Evolutionary conservation across 2,888 invertebrate species (phyloP).

Genomic region (Thymelicus acteon): DNA sequence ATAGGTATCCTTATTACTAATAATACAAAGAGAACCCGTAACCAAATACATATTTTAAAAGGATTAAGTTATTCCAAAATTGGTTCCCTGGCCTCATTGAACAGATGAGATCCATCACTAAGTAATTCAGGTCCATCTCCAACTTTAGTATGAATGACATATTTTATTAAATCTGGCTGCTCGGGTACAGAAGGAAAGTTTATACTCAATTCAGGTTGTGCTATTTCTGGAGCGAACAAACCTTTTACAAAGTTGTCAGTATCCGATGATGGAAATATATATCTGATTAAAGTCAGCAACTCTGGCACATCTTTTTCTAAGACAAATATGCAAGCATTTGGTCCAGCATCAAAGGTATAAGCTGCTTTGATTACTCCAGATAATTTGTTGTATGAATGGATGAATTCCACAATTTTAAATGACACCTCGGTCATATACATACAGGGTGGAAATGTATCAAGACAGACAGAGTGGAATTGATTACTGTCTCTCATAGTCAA

Average conservation of each 20-base stretch:
- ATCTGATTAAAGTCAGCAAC: constrained; percentile 87
- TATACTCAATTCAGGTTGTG: constrained; percentile 52
- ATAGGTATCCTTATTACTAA: no score
- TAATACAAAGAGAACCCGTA: no score
- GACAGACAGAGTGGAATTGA: constrained; percentile 96
- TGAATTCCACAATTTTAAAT: constrained; percentile 89
- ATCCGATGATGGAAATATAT: constrained; percentile 88
- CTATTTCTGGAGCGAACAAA: constrained; percentile 46
- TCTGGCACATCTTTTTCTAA: constrained; percentile 89
- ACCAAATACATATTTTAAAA: background rate
- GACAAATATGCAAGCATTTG: constrained; percentile 96
- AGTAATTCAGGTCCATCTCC: constrained; percentile 90
- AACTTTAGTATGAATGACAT: constrained; percentile 92
- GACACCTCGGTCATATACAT: constrained; percentile 96
- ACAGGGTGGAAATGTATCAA: constrained; percentile 97
- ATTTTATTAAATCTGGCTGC: constrained; percentile 87
- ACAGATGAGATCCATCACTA: constrained; percentile 63
- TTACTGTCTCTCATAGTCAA: constrained; percentile 99
- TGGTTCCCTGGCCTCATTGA: constrained; percentile 62
- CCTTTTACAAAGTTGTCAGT: constrained; percentile 67
- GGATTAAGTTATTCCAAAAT: constrained; percentile 30
- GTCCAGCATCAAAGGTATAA: constrained; percentile 99
- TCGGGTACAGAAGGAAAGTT: constrained; percentile 68
- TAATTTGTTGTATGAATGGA: constrained; percentile 92
- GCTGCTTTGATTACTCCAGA: constrained; percentile 90